Evolutionary conservation across 2,113 vertebrate species (phyloP), one percentile per base, ranked within the genome.

Genomic region (Elephantulus edwardii): DNA sequence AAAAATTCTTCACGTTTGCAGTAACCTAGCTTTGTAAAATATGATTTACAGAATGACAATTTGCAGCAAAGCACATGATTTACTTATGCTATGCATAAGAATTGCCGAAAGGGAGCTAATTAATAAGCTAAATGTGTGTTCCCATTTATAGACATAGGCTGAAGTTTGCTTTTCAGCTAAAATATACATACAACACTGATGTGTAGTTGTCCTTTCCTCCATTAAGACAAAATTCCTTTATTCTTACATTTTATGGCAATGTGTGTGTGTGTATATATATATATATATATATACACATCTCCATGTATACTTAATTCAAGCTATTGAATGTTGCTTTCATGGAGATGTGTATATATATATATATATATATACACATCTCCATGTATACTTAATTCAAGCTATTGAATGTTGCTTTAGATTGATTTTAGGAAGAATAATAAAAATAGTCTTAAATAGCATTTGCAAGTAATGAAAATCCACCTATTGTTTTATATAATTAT

Each of bases 21-120:
- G 58, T 11, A 20, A 83, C 14, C 54, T 44, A 46, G n/a, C 19
- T 48, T 54, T 46, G 44, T 8, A 71, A 86, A 92, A 86, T 62
- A 38, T 35, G 62, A 75, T 93, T 91, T 84, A 33, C 60, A 93
- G 81, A 92, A 78, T 33, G 58, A 83, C 33, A 84, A 54, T 90
- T 86, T 44, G 48, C 4, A 40, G n/a, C 62, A 70, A 1, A 83
- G 74, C 40, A 68, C 60, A 64, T 80, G 60, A 44, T 62, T 93
- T 72, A 52, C 56, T 78, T 89, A 81, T 0, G 38, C 44, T 89
- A 74, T 93, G 82, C 28, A 1, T 58, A 75, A 87, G 22, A 66
- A 68, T 24, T 72, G 74, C 50, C 24, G 89, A 84, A 50, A 86
- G 71, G 40, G 72, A 72, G 42, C 9, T 70, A 58, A 58, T 91